Conservation (phyloP, 2,113 vertebrate genomes). For the Actenoides lindsayi region DNA sequence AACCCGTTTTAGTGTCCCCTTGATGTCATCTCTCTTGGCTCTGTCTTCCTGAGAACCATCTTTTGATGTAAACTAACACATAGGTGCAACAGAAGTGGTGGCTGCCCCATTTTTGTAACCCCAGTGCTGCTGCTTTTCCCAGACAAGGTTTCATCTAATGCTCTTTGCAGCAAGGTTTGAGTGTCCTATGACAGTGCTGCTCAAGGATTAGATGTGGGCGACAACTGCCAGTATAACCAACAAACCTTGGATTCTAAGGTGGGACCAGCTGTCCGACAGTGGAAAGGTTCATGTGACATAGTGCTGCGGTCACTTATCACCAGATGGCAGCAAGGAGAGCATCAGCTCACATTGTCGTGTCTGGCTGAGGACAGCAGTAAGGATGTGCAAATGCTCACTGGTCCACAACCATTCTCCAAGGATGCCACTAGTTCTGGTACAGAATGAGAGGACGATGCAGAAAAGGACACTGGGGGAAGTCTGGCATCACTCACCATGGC, state of each 20-base stretch:
- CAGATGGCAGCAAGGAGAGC: slow-evolving; percentile 27
- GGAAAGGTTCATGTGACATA: background rate
- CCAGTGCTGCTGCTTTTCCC: background rate
- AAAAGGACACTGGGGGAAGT: background rate
- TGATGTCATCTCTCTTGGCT: background rate
- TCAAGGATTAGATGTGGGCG: background rate
- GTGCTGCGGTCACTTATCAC: background rate
- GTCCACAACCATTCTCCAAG: accelerated
- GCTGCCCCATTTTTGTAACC: background rate
- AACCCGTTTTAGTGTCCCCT: background rate
- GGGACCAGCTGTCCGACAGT: background rate
- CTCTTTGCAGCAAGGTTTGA: background rate
- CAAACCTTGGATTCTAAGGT: background rate
- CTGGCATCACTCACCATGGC: background rate
- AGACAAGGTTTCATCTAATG: background rate
- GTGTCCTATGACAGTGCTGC: accelerated
- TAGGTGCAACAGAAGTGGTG: background rate
- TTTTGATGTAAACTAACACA: background rate
- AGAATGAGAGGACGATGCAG: background rate
- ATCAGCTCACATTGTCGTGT: background rate
- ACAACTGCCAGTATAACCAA: background rate
- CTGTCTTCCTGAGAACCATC: background rate
- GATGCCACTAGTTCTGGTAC: background rate
- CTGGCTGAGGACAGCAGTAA: background rate
- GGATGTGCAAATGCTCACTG: accelerated